Percentiles rank a stretch among this genome's conserved stretches.
phyloP scores from a whole-genome alignment of 1,140 invertebrate species.

The Listronotus oregonensis region DNA sequence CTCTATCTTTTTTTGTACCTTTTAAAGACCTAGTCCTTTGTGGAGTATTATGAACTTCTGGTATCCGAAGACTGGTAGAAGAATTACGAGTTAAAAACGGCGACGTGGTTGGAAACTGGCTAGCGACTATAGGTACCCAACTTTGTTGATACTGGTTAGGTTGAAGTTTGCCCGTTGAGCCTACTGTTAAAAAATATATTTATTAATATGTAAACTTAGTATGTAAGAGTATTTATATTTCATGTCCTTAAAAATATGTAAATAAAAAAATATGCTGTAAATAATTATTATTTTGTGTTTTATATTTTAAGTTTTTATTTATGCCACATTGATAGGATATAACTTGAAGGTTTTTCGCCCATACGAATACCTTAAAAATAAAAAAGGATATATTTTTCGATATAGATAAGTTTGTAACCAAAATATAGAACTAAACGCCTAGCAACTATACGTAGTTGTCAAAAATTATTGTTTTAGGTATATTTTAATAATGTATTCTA shows the following conservation, averaged over 20 bases:
- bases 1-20: constrained; percentile 40
- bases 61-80: constrained; percentile 42
- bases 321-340: no score
- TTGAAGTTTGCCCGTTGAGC: constrained; percentile 47
- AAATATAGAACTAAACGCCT: no score
- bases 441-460: no score
- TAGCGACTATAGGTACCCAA: constrained; percentile 59
- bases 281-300: no score
- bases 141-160: constrained; percentile 41
- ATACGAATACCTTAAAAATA: no score
- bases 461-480: no score
- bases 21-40: constrained; percentile 43
- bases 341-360: no score
- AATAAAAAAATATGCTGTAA: no score
- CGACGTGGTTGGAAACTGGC: constrained; percentile 57
- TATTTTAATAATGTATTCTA: no score
- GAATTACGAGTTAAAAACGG: constrained; percentile 53
- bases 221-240: background rate
- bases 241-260: background rate
- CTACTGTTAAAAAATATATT: constrained; percentile 33
- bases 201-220: background rate
- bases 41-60: constrained; percentile 42
- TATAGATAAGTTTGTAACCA: no score
- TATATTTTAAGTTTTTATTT: no score
- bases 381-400: no score